Evolutionary conservation across 2,888 invertebrate genomes (phyloP), one percentile per base, ranked within the genome.

Genomic region (Acleris sparsana): DNA sequence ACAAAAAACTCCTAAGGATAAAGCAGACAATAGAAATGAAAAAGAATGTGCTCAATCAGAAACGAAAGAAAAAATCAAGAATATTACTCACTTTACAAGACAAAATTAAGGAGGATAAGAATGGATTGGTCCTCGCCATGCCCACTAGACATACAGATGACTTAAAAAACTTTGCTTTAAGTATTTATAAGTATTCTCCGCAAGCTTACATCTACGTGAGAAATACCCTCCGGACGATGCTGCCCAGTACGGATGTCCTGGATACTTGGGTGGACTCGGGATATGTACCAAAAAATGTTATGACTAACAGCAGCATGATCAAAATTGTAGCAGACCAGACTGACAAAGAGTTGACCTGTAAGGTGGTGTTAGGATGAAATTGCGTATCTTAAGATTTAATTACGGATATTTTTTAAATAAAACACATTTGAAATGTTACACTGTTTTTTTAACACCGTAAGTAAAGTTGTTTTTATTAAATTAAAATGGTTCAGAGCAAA

Each of bases 151-250:
- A 92, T 46, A 91, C 92, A 0, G 90, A 91, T 9, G 92, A 92
- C 64, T 79, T 91, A 66, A 92, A 90, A 74, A 90, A 89, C 70
- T 92, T 92, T 62, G 87, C 92, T 0, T 75, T 92, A 22, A 90
- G 88, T 74, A 84, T 92, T 63, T 92, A 92, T 72, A 92, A 89
- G 72, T 92, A 91, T 71, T 92, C 92, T 0, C 92, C 92, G 0
- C 92, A 92, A 73, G 88, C 92, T 0, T 92, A 92, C 60, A 86
- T 92, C 69, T 92, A 92, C 72, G 80, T 87, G 63, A 85, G 92
- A 67, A 92, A 92, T 75, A 86, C 86, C 7, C 76, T 92, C 72
- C 77, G 92, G 68, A 92, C 92, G 3, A 79, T 91, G 79, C 75
- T 92, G 69, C 92, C 92, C 0, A 86, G 90, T 73, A 90, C 90